Evolutionary conservation across 2,888 invertebrate genomes (phyloP).

Genomic region (Eurois occulta): DNA sequence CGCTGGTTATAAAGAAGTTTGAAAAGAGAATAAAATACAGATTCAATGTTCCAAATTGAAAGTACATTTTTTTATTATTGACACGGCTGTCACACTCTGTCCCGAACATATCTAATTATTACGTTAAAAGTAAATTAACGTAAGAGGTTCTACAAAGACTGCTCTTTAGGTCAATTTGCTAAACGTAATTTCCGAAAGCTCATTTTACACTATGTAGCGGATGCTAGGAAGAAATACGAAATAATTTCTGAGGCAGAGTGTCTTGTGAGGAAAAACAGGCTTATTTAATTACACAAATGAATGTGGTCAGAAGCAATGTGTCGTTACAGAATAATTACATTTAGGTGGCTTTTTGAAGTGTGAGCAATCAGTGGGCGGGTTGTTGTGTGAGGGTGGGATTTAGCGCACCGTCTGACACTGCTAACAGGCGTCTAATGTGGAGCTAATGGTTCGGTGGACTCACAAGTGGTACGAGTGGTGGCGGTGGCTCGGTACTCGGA

Average conservation of each 20-base stretch:
- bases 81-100: background rate
- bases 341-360: constrained; percentile 49
- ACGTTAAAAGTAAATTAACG: constrained; percentile 50
- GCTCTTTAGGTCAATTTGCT: constrained; percentile 56
- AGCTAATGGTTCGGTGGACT: constrained; percentile 41
- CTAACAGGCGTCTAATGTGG: constrained; percentile 49
- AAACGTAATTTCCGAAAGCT: constrained; percentile 48
- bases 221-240: constrained; percentile 27
- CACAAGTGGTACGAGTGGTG: background rate
- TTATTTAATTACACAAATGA: constrained; percentile 52
- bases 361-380: constrained; percentile 34
- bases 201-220: constrained; percentile 31
- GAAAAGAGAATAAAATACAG: background rate
- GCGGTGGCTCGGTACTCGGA: background rate
- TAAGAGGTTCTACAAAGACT: constrained; percentile 49
- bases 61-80: background rate
- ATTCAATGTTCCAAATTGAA: background rate
- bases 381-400: constrained; percentile 21
- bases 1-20: background rate
- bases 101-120: constrained; percentile 17
- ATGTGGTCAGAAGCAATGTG: constrained; percentile 35
- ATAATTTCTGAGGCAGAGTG: constrained; percentile 15
- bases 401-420: constrained; percentile 15
- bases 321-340: constrained; percentile 45
- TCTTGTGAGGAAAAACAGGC: constrained; percentile 33